These are phyloP conservation scores for Heteropelma amictum DNA, from an alignment of 2,888 invertebrate genomes.

Conservation along the genomic window DNA sequence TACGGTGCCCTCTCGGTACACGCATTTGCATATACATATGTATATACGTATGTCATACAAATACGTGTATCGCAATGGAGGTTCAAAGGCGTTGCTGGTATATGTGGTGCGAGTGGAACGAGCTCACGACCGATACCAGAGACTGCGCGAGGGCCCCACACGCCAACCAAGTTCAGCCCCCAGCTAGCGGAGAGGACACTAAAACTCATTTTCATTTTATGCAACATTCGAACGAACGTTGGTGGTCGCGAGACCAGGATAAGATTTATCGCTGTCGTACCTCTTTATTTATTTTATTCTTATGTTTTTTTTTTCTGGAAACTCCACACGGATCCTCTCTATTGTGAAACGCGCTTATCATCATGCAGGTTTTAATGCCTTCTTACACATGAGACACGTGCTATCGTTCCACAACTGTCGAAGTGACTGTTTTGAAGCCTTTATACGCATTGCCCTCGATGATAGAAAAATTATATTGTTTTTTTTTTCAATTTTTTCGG, in stretches of 20 bases:
- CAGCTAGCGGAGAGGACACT: conserved; percentile 51
- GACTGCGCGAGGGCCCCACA: conserved; percentile 32
- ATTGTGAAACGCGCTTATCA: conserved; percentile 30
- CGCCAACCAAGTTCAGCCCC: conserved; percentile 45
- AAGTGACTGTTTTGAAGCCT: too few relatives aligned
- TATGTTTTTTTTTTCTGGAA: not conserved
- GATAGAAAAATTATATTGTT: too few relatives aligned
- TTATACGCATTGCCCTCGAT: too few relatives aligned
- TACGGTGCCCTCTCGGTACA: conserved; percentile 9
- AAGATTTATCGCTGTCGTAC: conserved; percentile 56
- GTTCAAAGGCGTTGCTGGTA: conserved; percentile 31
- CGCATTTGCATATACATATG: too few relatives aligned
- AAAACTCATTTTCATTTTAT: conserved; percentile 58
- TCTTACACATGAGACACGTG: too few relatives aligned
- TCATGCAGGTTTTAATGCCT: not conserved
- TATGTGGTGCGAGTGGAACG: conserved; percentile 46
- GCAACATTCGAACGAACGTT: conserved; percentile 56
- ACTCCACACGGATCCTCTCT: conserved; percentile 19
- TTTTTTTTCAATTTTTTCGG: not conserved
- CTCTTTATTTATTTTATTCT: conserved; percentile 43
- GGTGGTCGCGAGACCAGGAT: conserved; percentile 55
- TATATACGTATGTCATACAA: not conserved
- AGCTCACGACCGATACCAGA: conserved; percentile 52
- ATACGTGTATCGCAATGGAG: conserved; percentile 17
- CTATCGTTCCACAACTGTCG: too few relatives aligned